These are phyloP conservation scores for Empidonax alnorum DNA, from an alignment of 2,113 vertebrate species.

Conservation along the genomic window DNA sequence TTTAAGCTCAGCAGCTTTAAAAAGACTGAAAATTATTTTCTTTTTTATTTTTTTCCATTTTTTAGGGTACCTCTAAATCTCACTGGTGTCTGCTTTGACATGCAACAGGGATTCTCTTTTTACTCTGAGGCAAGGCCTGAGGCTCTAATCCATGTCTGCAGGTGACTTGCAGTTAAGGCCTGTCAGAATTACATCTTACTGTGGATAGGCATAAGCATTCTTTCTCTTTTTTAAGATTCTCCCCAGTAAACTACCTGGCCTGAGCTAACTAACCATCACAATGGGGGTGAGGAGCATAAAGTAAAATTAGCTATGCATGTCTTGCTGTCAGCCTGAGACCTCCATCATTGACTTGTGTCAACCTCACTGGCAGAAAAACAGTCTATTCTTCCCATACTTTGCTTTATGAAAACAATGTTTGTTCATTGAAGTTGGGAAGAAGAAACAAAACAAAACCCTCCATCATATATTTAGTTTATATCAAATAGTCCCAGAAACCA, in stretches of 20 bases:
- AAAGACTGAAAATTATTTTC: not conserved
- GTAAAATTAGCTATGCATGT: slow-evolving; percentile 18
- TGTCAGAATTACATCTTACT: slow-evolving; percentile 16
- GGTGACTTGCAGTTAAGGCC: not conserved
- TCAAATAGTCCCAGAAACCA: slow-evolving; percentile 26
- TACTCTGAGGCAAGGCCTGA: not conserved
- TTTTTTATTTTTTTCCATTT: not conserved
- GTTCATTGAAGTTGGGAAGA: not conserved
- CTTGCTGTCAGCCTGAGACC: not conserved
- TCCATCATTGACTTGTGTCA: not conserved
- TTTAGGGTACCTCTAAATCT: not conserved
- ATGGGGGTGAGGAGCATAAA: not conserved
- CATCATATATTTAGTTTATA: not conserved
- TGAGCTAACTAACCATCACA: not conserved
- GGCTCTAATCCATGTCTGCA: not conserved
- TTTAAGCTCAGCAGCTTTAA: not conserved
- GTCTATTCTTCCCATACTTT: not conserved
- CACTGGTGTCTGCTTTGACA: not conserved
- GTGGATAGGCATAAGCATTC: not conserved
- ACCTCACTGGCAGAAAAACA: not conserved
- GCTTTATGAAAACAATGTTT: not conserved
- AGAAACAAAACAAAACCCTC: not conserved
- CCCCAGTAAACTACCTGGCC: not conserved
- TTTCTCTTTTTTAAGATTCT: not conserved
- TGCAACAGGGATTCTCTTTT: not conserved